Base-by-base conservation (phyloP, 2,113 vertebrate species). In the Sander lucioperca region DNA sequence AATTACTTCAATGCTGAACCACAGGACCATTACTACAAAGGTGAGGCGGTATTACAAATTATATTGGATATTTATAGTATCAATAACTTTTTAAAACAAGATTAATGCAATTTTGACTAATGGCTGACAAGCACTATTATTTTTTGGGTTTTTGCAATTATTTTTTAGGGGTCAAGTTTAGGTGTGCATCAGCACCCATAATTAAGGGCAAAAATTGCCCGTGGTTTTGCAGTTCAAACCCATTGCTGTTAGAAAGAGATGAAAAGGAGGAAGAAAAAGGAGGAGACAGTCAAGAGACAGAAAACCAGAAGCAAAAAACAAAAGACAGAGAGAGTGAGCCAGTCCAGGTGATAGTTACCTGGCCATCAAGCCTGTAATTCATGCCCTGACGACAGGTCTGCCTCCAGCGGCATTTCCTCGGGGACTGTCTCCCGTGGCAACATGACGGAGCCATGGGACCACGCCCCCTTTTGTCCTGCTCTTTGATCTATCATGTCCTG, bases 271-370 rank as follows among this genome's bases (percentile, higher is more conserved):
- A 50, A 23, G 30, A 23, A 27, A 48, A 19, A 53, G 48, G 45
- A 73, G 50, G 13, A 59, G 58, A 54, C 9, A 56, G 57, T 18
- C 4, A 6, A 80, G 59, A 81, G 69, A 80, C 54, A 58, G 81
- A 73, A 33, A 67, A 14, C 18, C 25, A 30, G 58, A 73, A 70
- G 39, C 6, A 53, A 47, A 87, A 11, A 10, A 10, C 8, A 43
- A 43, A 80, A 83, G 88, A 47, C 65, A 88, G 85, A 77, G 80
- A 83, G 88, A 86, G 79, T 63, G 77, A 80, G 87, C 62, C 57
- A 5, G 84, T 72, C 70, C 85, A 94, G 85, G 88, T 93, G 83
- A 89, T 91, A 84, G 16, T 94, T 94, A 94, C 86, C 85, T 86
- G 82, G 11, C 45, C 82, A 15, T 56, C 73, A 25, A 82, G 82